Conservation (phyloP, 2,113 vertebrate genomes). For the Grantiella picta region DNA sequence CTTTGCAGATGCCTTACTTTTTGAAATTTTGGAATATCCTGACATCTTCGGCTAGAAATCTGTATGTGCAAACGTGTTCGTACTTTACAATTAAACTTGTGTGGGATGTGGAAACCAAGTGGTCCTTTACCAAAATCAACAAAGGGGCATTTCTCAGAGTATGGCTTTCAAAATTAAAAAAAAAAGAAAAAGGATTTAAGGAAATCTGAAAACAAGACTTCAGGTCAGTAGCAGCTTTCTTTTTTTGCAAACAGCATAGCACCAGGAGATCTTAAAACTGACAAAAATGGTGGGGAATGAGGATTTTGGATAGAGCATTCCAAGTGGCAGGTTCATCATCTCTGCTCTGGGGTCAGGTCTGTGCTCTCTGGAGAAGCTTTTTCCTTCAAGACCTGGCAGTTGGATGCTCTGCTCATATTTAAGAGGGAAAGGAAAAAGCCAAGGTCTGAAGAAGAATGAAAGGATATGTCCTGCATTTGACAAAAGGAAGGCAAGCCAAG, state of each 20-base stretch:
- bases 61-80: background rate
- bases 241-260: background rate
- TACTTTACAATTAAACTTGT: background rate
- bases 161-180: background rate
- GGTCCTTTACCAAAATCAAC: background rate
- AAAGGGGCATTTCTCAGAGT: background rate
- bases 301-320: background rate
- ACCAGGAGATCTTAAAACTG: slow-evolving; percentile 2
- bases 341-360: slow-evolving; percentile 1
- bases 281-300: background rate
- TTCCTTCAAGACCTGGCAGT: background rate
- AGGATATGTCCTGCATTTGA: background rate
- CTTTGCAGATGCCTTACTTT: background rate
- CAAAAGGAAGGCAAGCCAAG: background rate
- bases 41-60: background rate
- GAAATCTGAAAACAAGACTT: background rate
- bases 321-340: slow-evolving; percentile 12
- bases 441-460: background rate
- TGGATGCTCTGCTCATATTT: background rate
- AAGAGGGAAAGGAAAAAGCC: background rate
- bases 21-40: background rate
- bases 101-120: background rate
- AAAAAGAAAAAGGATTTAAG: background rate
- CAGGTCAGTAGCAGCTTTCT: background rate
- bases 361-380: background rate